Conservation (phyloP, 2,888 invertebrate genomes). For the Dasypolia templi region DNA sequence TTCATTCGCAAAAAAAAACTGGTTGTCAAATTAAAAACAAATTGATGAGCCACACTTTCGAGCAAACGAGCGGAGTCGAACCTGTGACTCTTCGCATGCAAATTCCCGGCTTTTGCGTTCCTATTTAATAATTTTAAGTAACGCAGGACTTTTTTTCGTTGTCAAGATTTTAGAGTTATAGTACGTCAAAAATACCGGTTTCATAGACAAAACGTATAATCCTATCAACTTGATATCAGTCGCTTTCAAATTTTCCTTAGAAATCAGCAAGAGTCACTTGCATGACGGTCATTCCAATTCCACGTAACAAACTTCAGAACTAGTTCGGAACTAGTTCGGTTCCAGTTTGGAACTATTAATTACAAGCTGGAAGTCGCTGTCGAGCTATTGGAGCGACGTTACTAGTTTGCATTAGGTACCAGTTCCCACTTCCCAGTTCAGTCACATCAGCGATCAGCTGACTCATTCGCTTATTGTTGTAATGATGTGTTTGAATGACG, state of each 20-base stretch:
- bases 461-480: conserved; percentile 46
- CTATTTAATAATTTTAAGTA: not conserved
- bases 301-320: conserved; percentile 51
- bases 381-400: conserved; percentile 53
- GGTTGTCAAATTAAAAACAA: not conserved
- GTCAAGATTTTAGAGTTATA: not conserved
- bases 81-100: not conserved
- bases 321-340: conserved; percentile 47
- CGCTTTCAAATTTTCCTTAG: not conserved
- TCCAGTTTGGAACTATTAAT: conserved; percentile 58
- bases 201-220: not conserved
- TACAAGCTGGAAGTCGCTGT: conserved; percentile 61
- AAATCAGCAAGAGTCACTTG: conserved; percentile 7
- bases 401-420: conserved; percentile 44
- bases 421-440: conserved; percentile 38
- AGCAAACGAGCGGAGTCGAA: not conserved
- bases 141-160: too few species aligned
- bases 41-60: not conserved
- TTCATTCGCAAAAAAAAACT: too few species aligned
- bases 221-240: not conserved
- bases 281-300: conserved; percentile 49
- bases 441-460: conserved; percentile 47
- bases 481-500: conserved; percentile 1
- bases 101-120: not conserved
- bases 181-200: not conserved